Evolutionary conservation across 2,888 invertebrate genomes (phyloP), one percentile per base, ranked within the genome.

Genomic region (Leptopilina drosophilae): DNA sequence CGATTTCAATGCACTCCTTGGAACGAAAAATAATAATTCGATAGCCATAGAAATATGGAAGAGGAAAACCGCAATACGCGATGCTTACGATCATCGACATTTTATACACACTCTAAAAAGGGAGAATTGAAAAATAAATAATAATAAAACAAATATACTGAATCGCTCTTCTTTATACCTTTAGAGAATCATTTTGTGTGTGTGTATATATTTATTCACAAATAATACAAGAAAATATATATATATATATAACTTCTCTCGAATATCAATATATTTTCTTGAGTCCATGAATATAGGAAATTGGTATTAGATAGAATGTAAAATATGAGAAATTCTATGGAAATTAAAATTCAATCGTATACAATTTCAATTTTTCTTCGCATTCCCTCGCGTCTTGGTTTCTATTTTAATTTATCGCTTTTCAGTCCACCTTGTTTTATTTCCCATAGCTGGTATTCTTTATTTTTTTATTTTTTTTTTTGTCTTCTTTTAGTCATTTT

Each of bases 11-110:
- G 73, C 73, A 73, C 73, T 20, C 20, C 20, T 33, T 73, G 56
- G 9, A 73, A 26, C 56, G 53, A 12, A 33, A 56, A 73, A 73
- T 73, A 73, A 73, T 73, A 56, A 73, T 73, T 73, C 26, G n/a
- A 56, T 73, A 69, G 20, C 49, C 49, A 56, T 49, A 73, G 73
- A 73, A 73, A 73, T 73, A 20, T 20, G 20, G 20, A 20, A 20
- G 56, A 73, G 33, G 56, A 73, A 9, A 73, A 73, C 73, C 73
- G 53, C 56, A 73, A 73, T 49, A 73, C 0, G 8, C 0, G 8
- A 42, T 42, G 8, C 7, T 42, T 42, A 42, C 8, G 42, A 42
- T 42, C 42, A 20, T 26, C 49, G 53, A 9, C n/a, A 33, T 20
- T 73, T 73, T 33, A 73, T 56, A 73, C 73, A 73, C 73, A 73